Evolutionary conservation across 2,797 vertebrate species (phyloP), one percentile per base, ranked within the genome.

Genomic region (Microctenopoma steveboyesi): DNA sequence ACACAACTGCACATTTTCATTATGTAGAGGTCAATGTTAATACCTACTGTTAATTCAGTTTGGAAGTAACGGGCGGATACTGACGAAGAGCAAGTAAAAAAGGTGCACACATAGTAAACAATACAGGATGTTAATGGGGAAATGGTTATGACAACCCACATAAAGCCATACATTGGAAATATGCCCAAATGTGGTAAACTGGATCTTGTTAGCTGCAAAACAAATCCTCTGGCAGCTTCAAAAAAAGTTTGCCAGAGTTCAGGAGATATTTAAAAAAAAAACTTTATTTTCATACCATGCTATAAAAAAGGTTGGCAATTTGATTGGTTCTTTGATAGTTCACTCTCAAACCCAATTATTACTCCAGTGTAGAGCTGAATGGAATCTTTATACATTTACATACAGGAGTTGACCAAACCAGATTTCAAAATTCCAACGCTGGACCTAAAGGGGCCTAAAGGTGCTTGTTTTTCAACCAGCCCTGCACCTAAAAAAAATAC

Each of bases 1-100:
- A 55, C 33, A 56, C 35, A 43, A 28, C 10, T 43, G 16, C 48
- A 15, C 11, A 25, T 14, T 37, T 37, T 63, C 13, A 65, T 14
- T 27, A 18, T 67, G 18, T 13, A 42, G 25, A 59, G 39, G 52
- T 51, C 69, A 46, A 7, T 30, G 15, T 53, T 47, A 30, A 47
- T 50, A 45, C n/a, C 15, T 52, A n/a, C 35, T 33, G 46, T 64
- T 46, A 62, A 55, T 69, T 49, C 43, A 30, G 30, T 7, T 65
- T 6, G 56, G 35, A 16, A 37, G n/a, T 59, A 59, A 71, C 46
- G 51, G 30, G 14, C 15, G 56, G 45, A 53, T 18, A 33, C 6
- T 43, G 28, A 62, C 16, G 43, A 54, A 35, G n/a, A 55, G 14
- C 6, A 18, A 30, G 37, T 74, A 18, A 53, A 45, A 58, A 74